Conservation (phyloP, 2,113 vertebrate genomes). For the Hassar affinis region DNA sequence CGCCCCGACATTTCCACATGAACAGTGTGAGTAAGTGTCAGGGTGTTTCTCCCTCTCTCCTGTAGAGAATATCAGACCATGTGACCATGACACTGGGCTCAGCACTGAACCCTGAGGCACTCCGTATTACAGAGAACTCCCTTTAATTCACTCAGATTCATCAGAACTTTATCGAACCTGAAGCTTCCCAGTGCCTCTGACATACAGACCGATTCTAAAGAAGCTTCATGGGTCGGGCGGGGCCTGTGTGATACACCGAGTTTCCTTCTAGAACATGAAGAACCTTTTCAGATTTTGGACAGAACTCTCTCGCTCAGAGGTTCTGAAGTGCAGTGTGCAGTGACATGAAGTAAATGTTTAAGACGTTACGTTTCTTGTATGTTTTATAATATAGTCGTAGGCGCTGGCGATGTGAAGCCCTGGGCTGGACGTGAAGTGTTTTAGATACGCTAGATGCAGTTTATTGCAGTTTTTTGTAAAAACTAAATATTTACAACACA, state of each 20-base stretch:
- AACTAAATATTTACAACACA: neutral
- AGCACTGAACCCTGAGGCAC: constrained; percentile 31
- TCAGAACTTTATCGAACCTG: no score
- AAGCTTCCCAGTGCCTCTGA: neutral
- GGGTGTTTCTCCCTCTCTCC: neutral
- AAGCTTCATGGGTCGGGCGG: no score
- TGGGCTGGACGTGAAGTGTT: no score
- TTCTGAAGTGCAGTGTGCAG: neutral
- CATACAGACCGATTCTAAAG: no score
- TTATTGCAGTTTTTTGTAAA: neutral
- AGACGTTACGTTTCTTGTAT: neutral
- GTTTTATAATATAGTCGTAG: no score
- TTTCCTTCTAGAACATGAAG: no score
- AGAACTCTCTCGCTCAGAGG: neutral
- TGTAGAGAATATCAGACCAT: neutral
- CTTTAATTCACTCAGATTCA: neutral
- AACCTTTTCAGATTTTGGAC: neutral
- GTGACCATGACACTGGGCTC: neutral
- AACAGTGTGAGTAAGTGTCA: neutral
- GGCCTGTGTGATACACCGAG: no score
- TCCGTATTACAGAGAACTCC: neutral
- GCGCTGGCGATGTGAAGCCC: neutral
- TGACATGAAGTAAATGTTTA: no score
- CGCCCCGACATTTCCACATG: neutral
- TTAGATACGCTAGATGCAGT: neutral